These are phyloP conservation scores for Nematopogon swammerdamellus DNA, from an alignment of 2,888 invertebrate species.

Conservation along the genomic window DNA sequence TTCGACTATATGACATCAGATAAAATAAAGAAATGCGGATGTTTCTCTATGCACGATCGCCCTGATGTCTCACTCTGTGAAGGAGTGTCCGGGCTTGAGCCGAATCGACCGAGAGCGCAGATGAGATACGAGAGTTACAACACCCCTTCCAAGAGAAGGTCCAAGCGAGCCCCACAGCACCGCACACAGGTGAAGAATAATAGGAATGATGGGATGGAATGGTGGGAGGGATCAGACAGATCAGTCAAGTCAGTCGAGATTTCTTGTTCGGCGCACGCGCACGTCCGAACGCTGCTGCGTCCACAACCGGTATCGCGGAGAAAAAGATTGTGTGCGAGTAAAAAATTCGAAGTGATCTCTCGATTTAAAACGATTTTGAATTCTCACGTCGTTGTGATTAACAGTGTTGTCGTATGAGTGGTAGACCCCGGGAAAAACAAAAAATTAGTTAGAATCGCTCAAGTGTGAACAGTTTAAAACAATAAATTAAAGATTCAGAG, in stretches of 20 bases:
- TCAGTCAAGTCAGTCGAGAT: background rate
- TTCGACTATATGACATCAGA: background rate
- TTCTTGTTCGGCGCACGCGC: background rate
- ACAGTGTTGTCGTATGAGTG: too few relatives aligned
- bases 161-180: too few relatives aligned
- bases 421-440: too few relatives aligned
- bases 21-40: background rate
- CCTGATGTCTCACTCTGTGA: background rate
- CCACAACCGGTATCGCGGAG: background rate
- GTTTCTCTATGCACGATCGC: background rate
- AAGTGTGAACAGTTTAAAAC: conserved; percentile 41
- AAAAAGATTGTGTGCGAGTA: too few relatives aligned
- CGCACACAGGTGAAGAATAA: background rate
- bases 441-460: conserved; percentile 16
- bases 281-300: background rate
- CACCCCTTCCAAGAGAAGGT: background rate
- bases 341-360: too few relatives aligned
- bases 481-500: conserved; percentile 31
- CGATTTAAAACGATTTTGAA: too few relatives aligned
- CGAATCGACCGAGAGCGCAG: background rate
- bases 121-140: too few relatives aligned
- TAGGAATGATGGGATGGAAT: background rate
- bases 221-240: too few relatives aligned
- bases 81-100: background rate
- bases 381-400: too few relatives aligned